Base-by-base conservation (phyloP, 2,113 vertebrate species). In the Hydrolagus affinis region DNA sequence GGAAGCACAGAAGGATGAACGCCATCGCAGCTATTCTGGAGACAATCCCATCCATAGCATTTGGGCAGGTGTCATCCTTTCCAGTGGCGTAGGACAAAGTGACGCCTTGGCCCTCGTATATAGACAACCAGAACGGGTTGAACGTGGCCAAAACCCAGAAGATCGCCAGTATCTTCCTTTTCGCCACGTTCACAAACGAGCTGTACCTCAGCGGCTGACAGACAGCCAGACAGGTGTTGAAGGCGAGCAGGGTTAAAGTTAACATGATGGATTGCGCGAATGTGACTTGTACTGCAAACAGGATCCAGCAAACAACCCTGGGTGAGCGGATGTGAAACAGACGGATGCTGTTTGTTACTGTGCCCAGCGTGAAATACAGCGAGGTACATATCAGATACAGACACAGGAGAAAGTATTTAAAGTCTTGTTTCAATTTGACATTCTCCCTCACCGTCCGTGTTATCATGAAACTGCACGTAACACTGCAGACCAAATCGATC, bases 171-270 rank as follows among this genome's bases (percentile, higher is more conserved):
- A 89, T 25, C 72, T 87, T 83, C 11, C 59, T 83, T 86, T 90
- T 90, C 10, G 87, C 56, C 12, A 83, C 76, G 8, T n/a, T 14
- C 3, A 80, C 69, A 0, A 85, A 28, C 21, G 69, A 72, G 30
- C 87, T 77, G 76, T 89, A 90, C 8, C 62, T 89, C 4, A 88
- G 87, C 0, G 90, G 91, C 87, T 88, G 89, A 86, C 90, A 92
- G 60, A 91, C 86, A 17, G 86, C 88, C 86, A 91, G 64, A 32
- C 87, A 89, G 1, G 73, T 86, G 76, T 91, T 90, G 85, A 92
- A 19, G n/a, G 88, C 86, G 91, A 92, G 92, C 71, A 92, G 86
- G 72, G 89, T 88, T 85, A 93, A 86, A 4, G 89, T 93, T 86
- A 93, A 86, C 59, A 90, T 70, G 4, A 92, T 85, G 87, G 88